Base-by-base conservation (phyloP, 2,113 vertebrate species). In the Aphelocoma coerulescens region DNA sequence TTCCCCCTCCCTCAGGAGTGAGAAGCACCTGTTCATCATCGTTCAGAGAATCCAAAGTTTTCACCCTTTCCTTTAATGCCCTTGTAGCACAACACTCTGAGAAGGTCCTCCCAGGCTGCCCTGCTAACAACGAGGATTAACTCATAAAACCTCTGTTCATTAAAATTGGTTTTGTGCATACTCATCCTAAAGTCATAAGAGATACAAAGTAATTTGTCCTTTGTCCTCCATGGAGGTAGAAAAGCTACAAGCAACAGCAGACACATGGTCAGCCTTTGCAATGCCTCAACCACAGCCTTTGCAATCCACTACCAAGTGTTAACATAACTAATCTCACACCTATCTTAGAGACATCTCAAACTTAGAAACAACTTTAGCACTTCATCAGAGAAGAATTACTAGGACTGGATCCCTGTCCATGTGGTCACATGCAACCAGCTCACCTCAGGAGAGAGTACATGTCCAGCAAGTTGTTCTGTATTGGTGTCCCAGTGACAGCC, bases 401-500 rank as follows among this genome's bases (percentile, higher is more conserved):
- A 55, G 33, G 55, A 37, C 3, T 8, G 52, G 48, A 63, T 20
- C 43, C 55, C 51, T 32, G 11, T n/a, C 27, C 55, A 5, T 2
- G 13, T 16, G 28, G 23, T 57, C 23, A 23, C 0, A 0, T 37
- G 37, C 24, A 57, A 57, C 33, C 46, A 43, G 85, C 98, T 98
- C 98, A 99, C 99, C 98, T 99, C 43, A 99, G 98, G 82, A 99
- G 98, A 0, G 99, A 99, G 94, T 99, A 99, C 98, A 99, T 98
- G 96, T 99, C 99, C 98, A 99, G 89, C 79, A 99, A 96, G 97
- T 99, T 99, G 98, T 99, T 99, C 97, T 99, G 99, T 96, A 99
- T 99, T 1, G 99, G 99, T 0, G 99, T 99, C 13, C 99, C 99
- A 0, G 99, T 99, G 76, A 99, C 98, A 4, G 99, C 99, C 99